phyloP scores from a whole-genome alignment of 2,797 vertebrate genomes.

The Gouania willdenowi region DNA sequence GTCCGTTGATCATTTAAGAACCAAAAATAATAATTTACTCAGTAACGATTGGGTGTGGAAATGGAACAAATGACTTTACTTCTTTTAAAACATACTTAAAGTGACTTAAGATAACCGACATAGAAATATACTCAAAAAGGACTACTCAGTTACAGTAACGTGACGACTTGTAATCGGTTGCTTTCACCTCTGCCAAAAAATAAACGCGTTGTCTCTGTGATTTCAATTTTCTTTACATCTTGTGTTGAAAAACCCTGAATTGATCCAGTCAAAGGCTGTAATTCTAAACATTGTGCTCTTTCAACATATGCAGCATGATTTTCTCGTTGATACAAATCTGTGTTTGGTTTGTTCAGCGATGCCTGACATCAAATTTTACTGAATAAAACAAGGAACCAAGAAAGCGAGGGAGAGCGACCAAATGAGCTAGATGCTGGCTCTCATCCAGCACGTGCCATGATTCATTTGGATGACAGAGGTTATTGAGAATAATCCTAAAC shows the following conservation, averaged over 20 bases:
- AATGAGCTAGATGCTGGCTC: constrained; percentile 42
- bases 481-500: constrained; percentile 50
- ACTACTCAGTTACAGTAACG: too few relatives aligned
- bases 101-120: too few relatives aligned
- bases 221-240: background rate
- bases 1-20: too few relatives aligned
- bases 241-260: constrained; percentile 37
- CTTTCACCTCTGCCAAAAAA: too few relatives aligned
- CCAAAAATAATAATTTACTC: too few relatives aligned
- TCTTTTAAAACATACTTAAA: too few relatives aligned
- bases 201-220: too few relatives aligned
- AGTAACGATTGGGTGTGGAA: too few relatives aligned
- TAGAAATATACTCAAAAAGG: too few relatives aligned
- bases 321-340: constrained; percentile 12
- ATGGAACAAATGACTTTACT: too few relatives aligned
- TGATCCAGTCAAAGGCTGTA: constrained; percentile 17
- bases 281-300: constrained; percentile 29
- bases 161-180: too few relatives aligned
- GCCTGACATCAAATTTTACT: constrained; percentile 45
- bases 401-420: constrained; percentile 32
- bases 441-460: constrained; percentile 53
- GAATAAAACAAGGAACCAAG: constrained; percentile 37
- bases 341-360: constrained; percentile 28
- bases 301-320: constrained; percentile 10
- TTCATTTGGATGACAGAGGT: constrained; percentile 40